These are phyloP conservation scores for Amphiprion ocellaris DNA, from an alignment of 2,113 vertebrate genomes.

Conservation along the genomic window DNA sequence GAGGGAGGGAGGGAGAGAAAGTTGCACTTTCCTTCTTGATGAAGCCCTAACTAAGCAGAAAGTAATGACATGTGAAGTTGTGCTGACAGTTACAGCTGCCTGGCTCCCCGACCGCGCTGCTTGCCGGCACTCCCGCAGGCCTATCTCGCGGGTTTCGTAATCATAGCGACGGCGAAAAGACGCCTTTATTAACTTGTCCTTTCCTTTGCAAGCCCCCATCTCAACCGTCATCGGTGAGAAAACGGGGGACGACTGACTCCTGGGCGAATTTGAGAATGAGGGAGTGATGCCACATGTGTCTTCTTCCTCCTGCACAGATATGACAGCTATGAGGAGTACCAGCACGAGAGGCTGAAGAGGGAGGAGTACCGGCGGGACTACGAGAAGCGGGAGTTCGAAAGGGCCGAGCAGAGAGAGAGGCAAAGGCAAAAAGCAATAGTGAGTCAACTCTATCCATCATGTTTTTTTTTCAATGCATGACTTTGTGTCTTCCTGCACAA, in stretches of 20 bases:
- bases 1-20: slow-evolving; percentile 36
- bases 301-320: slow-evolving; percentile 82
- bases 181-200: slow-evolving; percentile 78
- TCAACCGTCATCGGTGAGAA: slow-evolving; percentile 1
- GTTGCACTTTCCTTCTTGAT: slow-evolving; percentile 81
- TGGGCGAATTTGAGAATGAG: slow-evolving; percentile 12
- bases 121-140: slow-evolving; percentile 73
- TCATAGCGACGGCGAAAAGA: slow-evolving; percentile 64
- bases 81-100: slow-evolving; percentile 86
- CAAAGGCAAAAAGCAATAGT: slow-evolving; percentile 96
- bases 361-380: slow-evolving; percentile 94
- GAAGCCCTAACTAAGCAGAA: slow-evolving; percentile 86
- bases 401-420: slow-evolving; percentile 94
- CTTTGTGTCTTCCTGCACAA: slow-evolving; percentile 23
- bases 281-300: slow-evolving; percentile 31
- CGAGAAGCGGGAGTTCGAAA: slow-evolving; percentile 94
- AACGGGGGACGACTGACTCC: slow-evolving; percentile 16
- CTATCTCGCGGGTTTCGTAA: slow-evolving; percentile 70
- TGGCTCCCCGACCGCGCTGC: slow-evolving; percentile 65
- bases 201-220: slow-evolving; percentile 27
- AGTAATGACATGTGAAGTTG: slow-evolving; percentile 87
- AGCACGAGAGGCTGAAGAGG: slow-evolving; percentile 95
- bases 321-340: slow-evolving; percentile 98
- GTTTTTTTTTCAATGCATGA: slow-evolving; percentile 20
- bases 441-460: slow-evolving; percentile 82